Evolutionary conservation across 2,797 vertebrate species (phyloP).

Genomic region (Emys orbicularis): DNA sequence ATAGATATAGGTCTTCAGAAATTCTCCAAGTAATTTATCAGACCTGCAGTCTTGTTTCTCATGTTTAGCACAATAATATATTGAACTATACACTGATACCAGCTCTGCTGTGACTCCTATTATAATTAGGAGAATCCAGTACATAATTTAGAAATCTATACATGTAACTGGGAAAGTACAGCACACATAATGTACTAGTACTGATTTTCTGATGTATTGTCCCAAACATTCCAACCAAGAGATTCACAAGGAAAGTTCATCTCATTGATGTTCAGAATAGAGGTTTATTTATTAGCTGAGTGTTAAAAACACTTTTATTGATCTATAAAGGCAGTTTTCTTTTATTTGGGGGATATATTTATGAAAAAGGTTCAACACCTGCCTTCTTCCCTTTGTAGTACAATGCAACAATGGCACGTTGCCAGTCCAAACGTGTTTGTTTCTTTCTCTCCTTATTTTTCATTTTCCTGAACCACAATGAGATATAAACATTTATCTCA

Average conservation of each 20-base stretch:
- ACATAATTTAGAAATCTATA: not conserved
- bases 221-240: not conserved
- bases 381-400: conserved; percentile 34
- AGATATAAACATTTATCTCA: conserved; percentile 56
- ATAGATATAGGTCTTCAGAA: not conserved
- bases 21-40: not conserved
- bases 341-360: not conserved
- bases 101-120: not conserved
- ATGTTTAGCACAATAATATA: not conserved
- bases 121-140: not conserved
- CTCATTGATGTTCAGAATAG: not conserved
- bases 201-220: not conserved
- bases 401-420: not conserved
- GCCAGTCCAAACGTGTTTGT: not conserved
- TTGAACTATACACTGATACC: not conserved
- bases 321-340: not conserved
- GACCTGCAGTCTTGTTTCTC: not conserved
- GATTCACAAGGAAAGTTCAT: not conserved
- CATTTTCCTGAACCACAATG: conserved; percentile 42
- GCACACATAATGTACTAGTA: not conserved
- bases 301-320: not conserved
- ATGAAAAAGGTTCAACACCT: conserved; percentile 13
- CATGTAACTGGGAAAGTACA: not conserved
- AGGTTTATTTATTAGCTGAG: not conserved
- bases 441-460: not conserved